Conservation (phyloP, 2,113 vertebrate genomes). For the Neodon shergylaensis region DNA sequence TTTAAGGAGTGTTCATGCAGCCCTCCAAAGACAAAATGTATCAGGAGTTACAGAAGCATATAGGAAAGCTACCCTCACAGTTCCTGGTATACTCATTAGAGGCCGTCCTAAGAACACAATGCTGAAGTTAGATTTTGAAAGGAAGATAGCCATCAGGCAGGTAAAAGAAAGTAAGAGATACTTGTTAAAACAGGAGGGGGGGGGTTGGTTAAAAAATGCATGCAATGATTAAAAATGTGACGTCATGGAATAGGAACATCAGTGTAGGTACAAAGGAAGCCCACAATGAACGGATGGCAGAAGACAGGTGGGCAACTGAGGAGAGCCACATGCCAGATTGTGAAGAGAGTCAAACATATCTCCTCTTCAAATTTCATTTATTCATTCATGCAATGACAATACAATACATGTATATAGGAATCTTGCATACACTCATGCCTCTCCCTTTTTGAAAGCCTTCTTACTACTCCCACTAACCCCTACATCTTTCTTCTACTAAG, state of each 20-base stretch:
- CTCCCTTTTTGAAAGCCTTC: too few species aligned
- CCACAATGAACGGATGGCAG: too few species aligned
- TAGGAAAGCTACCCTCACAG: background rate
- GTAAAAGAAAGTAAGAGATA: background rate
- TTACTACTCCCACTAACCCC: too few species aligned
- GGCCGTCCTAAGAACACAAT: background rate
- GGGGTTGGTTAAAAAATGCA: background rate
- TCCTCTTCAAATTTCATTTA: background rate
- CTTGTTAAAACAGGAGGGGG: too few species aligned
- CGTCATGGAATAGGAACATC: too few species aligned
- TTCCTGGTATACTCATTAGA: rapidly evolving
- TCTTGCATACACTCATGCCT: too few species aligned
- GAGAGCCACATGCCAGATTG: background rate
- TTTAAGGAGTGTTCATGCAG: background rate
- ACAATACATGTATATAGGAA: too few species aligned
- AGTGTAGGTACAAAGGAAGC: background rate
- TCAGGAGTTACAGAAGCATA: background rate
- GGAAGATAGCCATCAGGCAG: background rate
- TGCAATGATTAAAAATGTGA: background rate
- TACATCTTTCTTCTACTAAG: background rate
- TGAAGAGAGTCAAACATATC: background rate
- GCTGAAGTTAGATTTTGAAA: background rate
- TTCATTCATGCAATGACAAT: too few species aligned
- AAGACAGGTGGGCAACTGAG: background rate
- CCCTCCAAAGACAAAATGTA: rapidly evolving